phyloP scores from a whole-genome alignment of 1,140 invertebrate genomes.

The Gryon sp. region DNA sequence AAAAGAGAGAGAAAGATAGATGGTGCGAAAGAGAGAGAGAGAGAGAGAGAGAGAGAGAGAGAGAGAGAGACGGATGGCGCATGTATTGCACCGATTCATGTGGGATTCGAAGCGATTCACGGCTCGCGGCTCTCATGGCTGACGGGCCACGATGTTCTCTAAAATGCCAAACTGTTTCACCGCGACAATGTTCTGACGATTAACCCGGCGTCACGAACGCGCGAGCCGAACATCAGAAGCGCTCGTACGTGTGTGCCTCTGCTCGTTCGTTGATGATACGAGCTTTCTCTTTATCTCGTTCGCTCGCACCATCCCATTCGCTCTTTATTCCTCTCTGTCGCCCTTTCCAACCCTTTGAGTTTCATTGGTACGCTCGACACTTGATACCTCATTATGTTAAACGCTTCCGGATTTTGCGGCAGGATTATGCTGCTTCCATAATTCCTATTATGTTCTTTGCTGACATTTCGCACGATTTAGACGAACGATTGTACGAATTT shows the following conservation, averaged over 20 bases:
- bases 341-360: constrained; percentile 64
- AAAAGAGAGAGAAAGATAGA: not conserved
- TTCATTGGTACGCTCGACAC: constrained; percentile 69
- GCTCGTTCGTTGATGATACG: constrained; percentile 23
- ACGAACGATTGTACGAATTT: constrained; percentile 16
- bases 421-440: constrained; percentile 71
- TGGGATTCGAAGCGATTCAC: constrained; percentile 47
- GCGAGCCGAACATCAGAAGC: constrained; percentile 47
- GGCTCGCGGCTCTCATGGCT: constrained; percentile 48
- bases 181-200: constrained; percentile 75
- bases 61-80: not conserved
- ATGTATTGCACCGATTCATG: constrained; percentile 32
- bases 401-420: constrained; percentile 77
- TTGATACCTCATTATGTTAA: constrained; percentile 79
- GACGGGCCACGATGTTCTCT: constrained; percentile 51
- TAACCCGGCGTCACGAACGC: constrained; percentile 67
- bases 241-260: constrained; percentile 27
- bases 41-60: not conserved
- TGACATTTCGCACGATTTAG: constrained; percentile 45
- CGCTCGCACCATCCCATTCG: constrained; percentile 32
- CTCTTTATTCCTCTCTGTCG: constrained; percentile 55
- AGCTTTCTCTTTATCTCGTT: constrained; percentile 45
- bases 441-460: constrained; percentile 63
- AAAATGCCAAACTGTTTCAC: constrained; percentile 75
- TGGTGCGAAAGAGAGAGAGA: constrained; percentile 5